These are phyloP conservation scores for Tragelaphus eurycerus DNA, from an alignment of 2,797 vertebrate species.

Conservation along the genomic window DNA sequence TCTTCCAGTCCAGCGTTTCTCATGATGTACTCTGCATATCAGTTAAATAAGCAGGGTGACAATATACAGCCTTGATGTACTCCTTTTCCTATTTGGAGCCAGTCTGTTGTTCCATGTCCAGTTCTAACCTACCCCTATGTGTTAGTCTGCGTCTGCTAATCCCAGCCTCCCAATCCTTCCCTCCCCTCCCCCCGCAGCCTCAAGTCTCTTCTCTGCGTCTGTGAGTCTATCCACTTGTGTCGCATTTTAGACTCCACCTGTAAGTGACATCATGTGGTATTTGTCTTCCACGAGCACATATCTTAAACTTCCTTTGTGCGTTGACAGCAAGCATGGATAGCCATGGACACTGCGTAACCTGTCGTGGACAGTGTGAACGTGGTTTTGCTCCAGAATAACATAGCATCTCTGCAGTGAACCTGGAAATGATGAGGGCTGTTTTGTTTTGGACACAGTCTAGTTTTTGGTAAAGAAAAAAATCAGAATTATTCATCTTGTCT, in stretches of 20 bases:
- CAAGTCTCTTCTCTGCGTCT: not conserved
- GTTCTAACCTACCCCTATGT: too few relatives aligned
- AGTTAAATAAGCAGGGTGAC: too few relatives aligned
- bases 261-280: not conserved
- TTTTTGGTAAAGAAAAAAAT: not conserved
- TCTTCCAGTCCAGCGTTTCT: too few relatives aligned
- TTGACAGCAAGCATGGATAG: not conserved
- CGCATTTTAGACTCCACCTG: not conserved
- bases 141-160: not conserved
- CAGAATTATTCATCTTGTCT: not conserved
- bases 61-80: too few relatives aligned
- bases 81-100: too few relatives aligned
- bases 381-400: not conserved
- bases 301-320: not conserved
- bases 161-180: not conserved
- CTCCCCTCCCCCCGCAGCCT: not conserved
- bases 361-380: too few relatives aligned
- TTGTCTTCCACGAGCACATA: not conserved
- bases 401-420: fast-evolving
- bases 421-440: fast-evolving
- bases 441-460: not conserved
- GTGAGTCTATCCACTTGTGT: not conserved
- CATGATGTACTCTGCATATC: too few relatives aligned
- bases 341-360: not conserved
- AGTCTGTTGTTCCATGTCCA: too few relatives aligned